Evolutionary conservation across 2,888 invertebrate genomes (phyloP), one percentile per base, ranked within the genome.

Genomic region (Athrips mouffetella): DNA sequence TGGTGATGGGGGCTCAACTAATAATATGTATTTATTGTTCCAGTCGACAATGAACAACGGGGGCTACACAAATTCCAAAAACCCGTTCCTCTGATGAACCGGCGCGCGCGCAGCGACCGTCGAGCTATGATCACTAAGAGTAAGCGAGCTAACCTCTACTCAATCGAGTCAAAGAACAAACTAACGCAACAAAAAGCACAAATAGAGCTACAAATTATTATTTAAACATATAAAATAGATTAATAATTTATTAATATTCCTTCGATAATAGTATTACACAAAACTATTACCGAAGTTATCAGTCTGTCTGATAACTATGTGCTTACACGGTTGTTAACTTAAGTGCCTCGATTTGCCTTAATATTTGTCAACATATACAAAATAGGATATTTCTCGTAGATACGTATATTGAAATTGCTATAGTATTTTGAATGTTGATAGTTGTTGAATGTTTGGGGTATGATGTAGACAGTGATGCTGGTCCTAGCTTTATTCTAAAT

Each of bases 301-400:
- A 30, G 37, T 23, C 13, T n/a, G 16, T 27, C 35, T 50, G 45
- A 42, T 29, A 37, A 31, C 31, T 27, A 39, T 15, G 42, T 50
- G 47, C 50, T 41, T 49, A 40, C 35, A 63, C 63, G 64, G 66
- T 72, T 72, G 68, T 72, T 62, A 70, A 79, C 70, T 63, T 61
- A 68, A 78, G 84, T 82, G 83, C 84, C 84, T 83, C 74, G 68
- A 71, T 65, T 68, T 78, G 82, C 82, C 82, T 83, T 81, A 75
- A 62, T 68, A 29, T 50, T 54, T 60, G 44, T 49, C 60, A 64
- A 67, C 59, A 56, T 63, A 62, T 64, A 63, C 60, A 62, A 31
- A 8, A 59, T 60, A 49, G 55, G 54, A 58, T 60, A 57, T 59
- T 50, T 60, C 54, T 61, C 59, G 55, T 58, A 63, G 54, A 21